Base-by-base conservation (phyloP, 2,797 vertebrate species). In the Pipistrellus nathusii region DNA sequence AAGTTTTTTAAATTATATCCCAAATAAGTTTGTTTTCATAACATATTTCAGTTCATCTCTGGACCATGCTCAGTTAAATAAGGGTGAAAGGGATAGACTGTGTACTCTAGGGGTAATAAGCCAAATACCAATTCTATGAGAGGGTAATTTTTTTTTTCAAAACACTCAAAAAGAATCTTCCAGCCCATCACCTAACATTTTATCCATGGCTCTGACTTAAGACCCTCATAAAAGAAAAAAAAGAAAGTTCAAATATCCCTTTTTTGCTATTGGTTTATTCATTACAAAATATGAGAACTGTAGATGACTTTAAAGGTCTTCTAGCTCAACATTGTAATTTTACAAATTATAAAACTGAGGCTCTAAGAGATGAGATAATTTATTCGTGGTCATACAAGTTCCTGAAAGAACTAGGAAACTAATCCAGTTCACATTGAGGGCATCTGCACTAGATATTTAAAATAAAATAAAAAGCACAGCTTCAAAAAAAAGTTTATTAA, bases 1-100 rank as follows among this genome's bases (percentile, higher is more conserved):
- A 94, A 72, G 25, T 69, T 83, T 77, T 91, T 78, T 25, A 86
- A 86, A 78, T 73, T 11, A 91, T 89, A 78, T 57, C 55, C 9
- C 48, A 83, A 94, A 48, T 53, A 88, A 78, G 32, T 5, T 53
- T 30, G 21, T 76, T 30, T 38, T 57, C 8, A 68, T 32, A 18
- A 69, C 23, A n/a, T 21, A 90, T 44, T 92, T 57, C 38, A 71
- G 44, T 93, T 53, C 15, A 84, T 38, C 38, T 27, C 11, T 21
- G 3, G 25, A 75, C n/a, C 5, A 93, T 51, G 11, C 17, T 91
- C 48, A 55, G 41, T 78, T 78, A 72, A 93, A 82, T 13, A 89
- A 72, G 38, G 15, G 7, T 77, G 11, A 85, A 77, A 93, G 66
- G 7, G 10, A 81, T 20, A 44, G 73, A 57, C n/a, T 66, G 27